Conservation (phyloP, 2,888 invertebrate species). For the Dorcus parallelipipedus region DNA sequence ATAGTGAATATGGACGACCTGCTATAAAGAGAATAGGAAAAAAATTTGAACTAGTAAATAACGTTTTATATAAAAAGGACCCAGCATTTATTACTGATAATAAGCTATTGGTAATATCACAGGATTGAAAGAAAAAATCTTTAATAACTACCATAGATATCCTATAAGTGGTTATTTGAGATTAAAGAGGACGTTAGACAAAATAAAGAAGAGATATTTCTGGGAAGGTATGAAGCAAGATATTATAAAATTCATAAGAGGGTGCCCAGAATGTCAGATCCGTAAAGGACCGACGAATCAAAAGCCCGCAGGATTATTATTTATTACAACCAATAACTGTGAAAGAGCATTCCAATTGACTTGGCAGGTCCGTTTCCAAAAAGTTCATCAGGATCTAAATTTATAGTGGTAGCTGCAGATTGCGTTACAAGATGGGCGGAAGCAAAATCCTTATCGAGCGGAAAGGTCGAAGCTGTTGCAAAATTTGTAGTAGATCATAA, state of each 20-base stretch:
- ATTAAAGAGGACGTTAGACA: constrained; percentile 18
- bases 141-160: constrained; percentile 20
- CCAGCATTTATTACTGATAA: not conserved
- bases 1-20: too few relatives aligned
- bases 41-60: not conserved
- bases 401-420: too few relatives aligned
- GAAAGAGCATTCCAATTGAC: constrained; percentile 3
- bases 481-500: too few relatives aligned
- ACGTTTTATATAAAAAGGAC: not conserved
- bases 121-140: constrained; percentile 19
- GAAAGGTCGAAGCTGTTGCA: too few relatives aligned
- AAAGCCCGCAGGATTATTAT: constrained; percentile 18
- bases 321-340: constrained; percentile 6
- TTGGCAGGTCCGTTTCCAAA: too few relatives aligned
- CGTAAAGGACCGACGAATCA: constrained; percentile 10
- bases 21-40: not conserved
- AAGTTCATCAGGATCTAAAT: too few relatives aligned
- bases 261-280: constrained; percentile 25
- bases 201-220: constrained; percentile 22
- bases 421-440: too few relatives aligned
- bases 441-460: too few relatives aligned
- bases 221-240: constrained; percentile 18
- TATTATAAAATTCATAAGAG: constrained; percentile 12
- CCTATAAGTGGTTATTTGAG: constrained; percentile 24
- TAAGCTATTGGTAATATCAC: constrained; percentile 20